phyloP scores from a whole-genome alignment of 1,140 invertebrate species.

The Drosophila littoralis region DNA sequence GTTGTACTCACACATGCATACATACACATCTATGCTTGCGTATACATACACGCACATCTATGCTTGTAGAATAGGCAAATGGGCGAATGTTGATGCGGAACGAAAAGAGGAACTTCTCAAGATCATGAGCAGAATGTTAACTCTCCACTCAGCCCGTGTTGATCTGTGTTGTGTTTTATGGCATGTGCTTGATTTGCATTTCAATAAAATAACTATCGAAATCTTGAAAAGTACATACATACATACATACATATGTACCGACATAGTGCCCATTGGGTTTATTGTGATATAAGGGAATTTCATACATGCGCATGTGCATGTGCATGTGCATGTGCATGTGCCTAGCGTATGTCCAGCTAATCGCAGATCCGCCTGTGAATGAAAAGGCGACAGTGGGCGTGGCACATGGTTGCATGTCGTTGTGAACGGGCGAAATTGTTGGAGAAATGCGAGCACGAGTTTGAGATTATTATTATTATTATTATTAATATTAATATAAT shows the following conservation, averaged over 20 bases:
- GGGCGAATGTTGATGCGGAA: conserved; percentile 15
- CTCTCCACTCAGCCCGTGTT: conserved; percentile 5
- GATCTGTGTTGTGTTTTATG: conserved; percentile 39
- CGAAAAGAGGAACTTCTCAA: conserved; percentile 8
- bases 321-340: conserved; percentile 14
- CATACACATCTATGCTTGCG: not conserved
- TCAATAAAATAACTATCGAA: conserved; percentile 60
- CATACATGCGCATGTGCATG: conserved; percentile 12
- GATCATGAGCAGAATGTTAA: conserved; percentile 51
- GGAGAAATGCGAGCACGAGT: conserved; percentile 62
- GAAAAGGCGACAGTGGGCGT: not conserved
- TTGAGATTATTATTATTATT: conserved; percentile 10
- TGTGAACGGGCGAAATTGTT: conserved; percentile 25
- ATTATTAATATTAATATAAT: conserved; percentile 19
- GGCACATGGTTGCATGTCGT: conserved; percentile 33
- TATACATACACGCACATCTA: not conserved
- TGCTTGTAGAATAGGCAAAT: conserved; percentile 2
- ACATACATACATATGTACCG: not conserved
- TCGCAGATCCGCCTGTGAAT: conserved; percentile 17
- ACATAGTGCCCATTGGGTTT: too few relatives aligned
- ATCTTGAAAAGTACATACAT: conserved; percentile 10
- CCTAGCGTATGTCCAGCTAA: conserved; percentile 12
- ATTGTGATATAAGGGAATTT: conserved; percentile 19
- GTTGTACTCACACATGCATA: not conserved
- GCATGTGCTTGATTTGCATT: conserved; percentile 47